Conservation (phyloP, 2,113 vertebrate genomes). For the Myrmophylax atrothorax region DNA sequence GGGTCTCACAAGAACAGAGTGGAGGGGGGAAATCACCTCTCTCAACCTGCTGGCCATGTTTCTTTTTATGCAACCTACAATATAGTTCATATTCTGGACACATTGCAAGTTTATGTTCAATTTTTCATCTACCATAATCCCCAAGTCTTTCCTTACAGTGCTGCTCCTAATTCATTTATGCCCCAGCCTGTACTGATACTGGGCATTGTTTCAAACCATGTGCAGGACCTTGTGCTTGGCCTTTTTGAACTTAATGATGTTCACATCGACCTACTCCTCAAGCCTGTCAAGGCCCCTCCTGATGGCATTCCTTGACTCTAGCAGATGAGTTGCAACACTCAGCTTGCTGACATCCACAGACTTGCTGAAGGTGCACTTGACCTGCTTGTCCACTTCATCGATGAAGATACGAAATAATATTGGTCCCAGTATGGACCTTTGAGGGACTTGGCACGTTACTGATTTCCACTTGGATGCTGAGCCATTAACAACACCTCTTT, state of each 20-base stretch:
- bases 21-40: not conserved
- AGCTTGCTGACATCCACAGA: not conserved
- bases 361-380: not conserved
- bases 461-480: not conserved
- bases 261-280: not conserved
- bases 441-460: not conserved
- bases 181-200: not conserved
- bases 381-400: not conserved
- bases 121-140: not conserved
- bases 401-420: not conserved
- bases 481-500: not conserved
- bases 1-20: not conserved
- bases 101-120: not conserved
- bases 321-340: not conserved
- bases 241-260: not conserved
- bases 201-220: not conserved
- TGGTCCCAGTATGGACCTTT: too few relatives aligned
- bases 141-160: not conserved
- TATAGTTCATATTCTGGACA: not conserved
- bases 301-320: not conserved
- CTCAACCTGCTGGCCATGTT: rapidly evolving
- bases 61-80: rapidly evolving
- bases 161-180: not conserved
- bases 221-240: not conserved
- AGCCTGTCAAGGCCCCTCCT: not conserved